Evolutionary conservation across 2,888 invertebrate genomes (phyloP).

Genomic region (Pammene fasciana): DNA sequence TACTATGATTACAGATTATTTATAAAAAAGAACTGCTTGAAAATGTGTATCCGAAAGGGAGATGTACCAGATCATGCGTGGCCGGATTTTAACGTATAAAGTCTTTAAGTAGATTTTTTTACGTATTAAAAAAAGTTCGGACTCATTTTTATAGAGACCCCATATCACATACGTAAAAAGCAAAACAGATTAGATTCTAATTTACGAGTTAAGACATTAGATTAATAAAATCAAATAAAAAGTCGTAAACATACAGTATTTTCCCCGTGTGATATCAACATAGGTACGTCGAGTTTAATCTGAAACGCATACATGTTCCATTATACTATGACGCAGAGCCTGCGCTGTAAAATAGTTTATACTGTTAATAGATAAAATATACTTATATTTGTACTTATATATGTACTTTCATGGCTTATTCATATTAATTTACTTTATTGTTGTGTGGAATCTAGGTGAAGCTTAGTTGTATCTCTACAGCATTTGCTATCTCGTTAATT

Average conservation of each 20-base stretch:
- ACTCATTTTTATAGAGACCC: too few species aligned
- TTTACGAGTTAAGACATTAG: neutral
- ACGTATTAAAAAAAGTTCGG: too few species aligned
- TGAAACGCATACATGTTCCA: neutral
- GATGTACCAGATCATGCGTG: too few species aligned
- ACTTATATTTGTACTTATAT: too few species aligned
- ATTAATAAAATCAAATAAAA: neutral
- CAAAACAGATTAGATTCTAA: neutral
- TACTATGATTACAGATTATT: too few species aligned
- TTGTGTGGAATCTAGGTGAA: constrained; percentile 48
- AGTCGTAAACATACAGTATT: neutral
- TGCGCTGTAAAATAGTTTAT: too few species aligned
- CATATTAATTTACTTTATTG: constrained; percentile 18
- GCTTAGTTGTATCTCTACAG: constrained; percentile 54
- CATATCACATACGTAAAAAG: neutral
- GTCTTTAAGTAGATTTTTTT: too few species aligned
- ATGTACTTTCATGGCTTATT: neutral
- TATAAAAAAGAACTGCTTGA: too few species aligned
- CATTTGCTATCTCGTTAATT: constrained; percentile 61
- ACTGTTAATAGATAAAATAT: too few species aligned
- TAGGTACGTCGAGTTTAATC: constrained; percentile 18
- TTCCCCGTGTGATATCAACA: neutral
- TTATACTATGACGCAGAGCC: constrained; percentile 8
- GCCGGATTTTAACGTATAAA: too few species aligned
- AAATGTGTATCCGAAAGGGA: too few species aligned